Evolutionary conservation across 2,113 vertebrate species (phyloP).

Genomic region (Columba janthina): DNA sequence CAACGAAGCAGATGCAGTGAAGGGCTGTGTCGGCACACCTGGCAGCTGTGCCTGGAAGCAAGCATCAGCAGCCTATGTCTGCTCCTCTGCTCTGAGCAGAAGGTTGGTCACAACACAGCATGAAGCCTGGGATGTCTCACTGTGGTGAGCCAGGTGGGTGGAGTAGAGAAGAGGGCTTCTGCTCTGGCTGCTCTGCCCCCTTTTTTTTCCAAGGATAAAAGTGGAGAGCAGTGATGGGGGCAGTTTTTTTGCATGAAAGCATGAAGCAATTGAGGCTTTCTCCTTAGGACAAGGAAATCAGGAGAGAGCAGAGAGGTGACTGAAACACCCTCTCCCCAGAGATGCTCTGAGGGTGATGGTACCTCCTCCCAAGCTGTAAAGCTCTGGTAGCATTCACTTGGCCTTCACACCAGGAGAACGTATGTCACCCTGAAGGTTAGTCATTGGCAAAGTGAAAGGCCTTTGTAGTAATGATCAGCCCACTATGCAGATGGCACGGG

Average conservation of each 20-base stretch:
- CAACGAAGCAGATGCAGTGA: rapidly evolving
- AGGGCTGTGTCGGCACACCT: background rate
- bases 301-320: background rate
- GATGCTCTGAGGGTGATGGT: background rate
- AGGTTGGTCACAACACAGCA: background rate
- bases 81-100: background rate
- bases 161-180: background rate
- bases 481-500: background rate
- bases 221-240: rapidly evolving
- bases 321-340: background rate
- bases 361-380: background rate
- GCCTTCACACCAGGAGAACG: background rate
- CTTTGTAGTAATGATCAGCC: background rate
- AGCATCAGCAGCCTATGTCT: background rate
- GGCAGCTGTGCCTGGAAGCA: background rate
- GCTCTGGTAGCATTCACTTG: background rate
- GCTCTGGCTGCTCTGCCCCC: background rate
- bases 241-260: background rate
- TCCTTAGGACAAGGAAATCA: background rate
- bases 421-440: background rate
- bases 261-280: background rate
- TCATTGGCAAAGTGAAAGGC: background rate
- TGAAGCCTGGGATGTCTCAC: background rate
- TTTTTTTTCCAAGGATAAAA: background rate
- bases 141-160: rapidly evolving